Evolutionary conservation across 2,888 invertebrate genomes (phyloP).

Genomic region (Ptychoptera contaminata): DNA sequence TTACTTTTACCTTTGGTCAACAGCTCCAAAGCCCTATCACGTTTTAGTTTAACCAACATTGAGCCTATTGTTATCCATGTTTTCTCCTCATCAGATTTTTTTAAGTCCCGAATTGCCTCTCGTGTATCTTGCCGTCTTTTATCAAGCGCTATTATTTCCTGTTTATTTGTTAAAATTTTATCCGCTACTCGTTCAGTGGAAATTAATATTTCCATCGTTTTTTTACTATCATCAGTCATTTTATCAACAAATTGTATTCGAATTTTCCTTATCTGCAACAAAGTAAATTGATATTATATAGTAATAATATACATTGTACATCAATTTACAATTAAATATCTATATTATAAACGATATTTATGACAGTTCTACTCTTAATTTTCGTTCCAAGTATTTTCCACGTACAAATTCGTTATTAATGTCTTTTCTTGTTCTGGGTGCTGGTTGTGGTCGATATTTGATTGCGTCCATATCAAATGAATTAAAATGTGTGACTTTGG

Average conservation of each 20-base stretch:
- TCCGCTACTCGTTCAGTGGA: slow-evolving; percentile 27
- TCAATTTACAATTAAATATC: too few species aligned
- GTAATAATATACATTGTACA: background rate
- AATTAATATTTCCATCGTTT: slow-evolving; percentile 23
- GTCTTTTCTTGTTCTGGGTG: slow-evolving; percentile 18
- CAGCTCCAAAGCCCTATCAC: slow-evolving; percentile 20
- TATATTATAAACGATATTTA: slow-evolving; percentile 3
- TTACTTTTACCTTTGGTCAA: slow-evolving; percentile 21
- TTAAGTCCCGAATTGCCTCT: slow-evolving; percentile 22
- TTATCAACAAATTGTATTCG: too few species aligned
- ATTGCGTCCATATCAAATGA: slow-evolving; percentile 38
- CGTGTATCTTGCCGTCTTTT: slow-evolving; percentile 24
- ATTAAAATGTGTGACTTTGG: slow-evolving; percentile 46
- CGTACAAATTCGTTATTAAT: slow-evolving; percentile 19
- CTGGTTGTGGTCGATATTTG: slow-evolving; percentile 14
- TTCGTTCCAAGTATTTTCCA: slow-evolving; percentile 22
- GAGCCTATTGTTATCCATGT: slow-evolving; percentile 29
- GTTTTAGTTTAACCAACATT: slow-evolving; percentile 23
- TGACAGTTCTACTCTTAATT: slow-evolving; percentile 21
- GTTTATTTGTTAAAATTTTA: slow-evolving; percentile 25
- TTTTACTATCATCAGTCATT: slow-evolving; percentile 10
- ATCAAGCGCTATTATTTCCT: slow-evolving; percentile 23
- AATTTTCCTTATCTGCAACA: background rate
- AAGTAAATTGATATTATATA: background rate
- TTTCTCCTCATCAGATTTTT: slow-evolving; percentile 21